Base-by-base conservation (phyloP, 2,888 invertebrate species). In the Hesperia comma region DNA sequence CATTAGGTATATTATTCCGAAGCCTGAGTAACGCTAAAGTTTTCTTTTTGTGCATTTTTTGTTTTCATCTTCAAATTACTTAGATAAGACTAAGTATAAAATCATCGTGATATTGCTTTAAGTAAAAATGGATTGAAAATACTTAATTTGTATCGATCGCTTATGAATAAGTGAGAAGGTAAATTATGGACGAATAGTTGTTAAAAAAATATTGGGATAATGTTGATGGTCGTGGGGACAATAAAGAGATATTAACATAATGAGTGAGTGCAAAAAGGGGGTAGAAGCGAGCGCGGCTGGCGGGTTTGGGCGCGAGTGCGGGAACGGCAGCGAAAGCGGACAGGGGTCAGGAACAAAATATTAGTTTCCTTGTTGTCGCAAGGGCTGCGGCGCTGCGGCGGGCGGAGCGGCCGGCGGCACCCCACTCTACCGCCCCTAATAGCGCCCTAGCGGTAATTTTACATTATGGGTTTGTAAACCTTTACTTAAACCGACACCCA, bases 281-380 rank as follows among this genome's bases (percentile, higher is more conserved):
- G 21, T 51, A 19, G 51, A 71, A 64, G 17, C 49, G 53, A 46
- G 58, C 63, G 71, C 79, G 82, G 81, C 72, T 78, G 86, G 87
- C 85, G 87, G 87, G 88, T 88, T 88, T 88, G 90, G 75, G 80
- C 77, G 84, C 74, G 79, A 74, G 79, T 77, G 84, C 77, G 83
- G 75, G 79, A 73, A 79, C 75, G 84, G 75, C 74, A 77, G 82
- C 77, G 83, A 73, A 75, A 76, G 80, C 77, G 87, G 86, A 79
- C 75, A 77, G 81, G 88, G 89, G 87, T 88, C 86, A 91, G 91
- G 92, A 93, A 88, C 92, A 92, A 86, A 93, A 93, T 92, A 93
- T 93, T 93, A 93, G 93, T 93, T 93, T 93, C 92, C 89, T 93
- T 93, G 93, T 93, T 93, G 92, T 93, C 93, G 92, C 92, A 93